Conservation (phyloP, 2,797 vertebrate species). For the Enteromius treurensis region DNA sequence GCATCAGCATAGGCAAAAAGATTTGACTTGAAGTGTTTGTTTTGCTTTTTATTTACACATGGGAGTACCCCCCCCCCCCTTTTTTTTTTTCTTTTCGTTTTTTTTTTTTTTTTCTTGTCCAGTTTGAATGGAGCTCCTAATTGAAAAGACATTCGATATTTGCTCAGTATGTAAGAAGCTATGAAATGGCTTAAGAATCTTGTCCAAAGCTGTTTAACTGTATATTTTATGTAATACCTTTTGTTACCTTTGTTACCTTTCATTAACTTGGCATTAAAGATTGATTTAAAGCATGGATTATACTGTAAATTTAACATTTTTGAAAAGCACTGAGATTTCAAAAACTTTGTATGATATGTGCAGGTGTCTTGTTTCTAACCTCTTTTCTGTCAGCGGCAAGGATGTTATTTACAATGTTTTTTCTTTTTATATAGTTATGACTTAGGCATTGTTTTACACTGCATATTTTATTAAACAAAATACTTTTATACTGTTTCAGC, state of each 20-base stretch:
- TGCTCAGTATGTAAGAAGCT: not conserved
- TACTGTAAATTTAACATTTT: not conserved
- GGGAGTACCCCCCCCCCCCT: not conserved
- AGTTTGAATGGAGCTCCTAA: not conserved
- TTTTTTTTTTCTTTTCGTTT: no score
- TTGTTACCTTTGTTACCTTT: constrained; percentile 3
- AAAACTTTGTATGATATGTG: no score
- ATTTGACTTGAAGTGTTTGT: not conserved
- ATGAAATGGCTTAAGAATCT: not conserved
- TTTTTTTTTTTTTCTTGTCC: not conserved
- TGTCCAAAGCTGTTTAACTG: not conserved
- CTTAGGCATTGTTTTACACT: not conserved
- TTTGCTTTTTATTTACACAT: not conserved
- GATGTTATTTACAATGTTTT: not conserved
- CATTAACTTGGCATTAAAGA: constrained; percentile 30
- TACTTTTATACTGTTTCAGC: not conserved
- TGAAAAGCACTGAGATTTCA: constrained; percentile 20
- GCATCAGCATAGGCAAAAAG: not conserved
- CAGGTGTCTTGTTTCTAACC: not conserved
- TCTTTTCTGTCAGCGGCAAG: not conserved
- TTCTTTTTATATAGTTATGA: not conserved
- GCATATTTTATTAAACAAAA: constrained; percentile 31
- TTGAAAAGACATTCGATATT: constrained; percentile 22
- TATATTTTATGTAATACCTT: constrained; percentile 8
- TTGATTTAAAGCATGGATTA: not conserved